phyloP scores from a whole-genome alignment of 2,888 invertebrate species.

The Marronus borbonicus region DNA sequence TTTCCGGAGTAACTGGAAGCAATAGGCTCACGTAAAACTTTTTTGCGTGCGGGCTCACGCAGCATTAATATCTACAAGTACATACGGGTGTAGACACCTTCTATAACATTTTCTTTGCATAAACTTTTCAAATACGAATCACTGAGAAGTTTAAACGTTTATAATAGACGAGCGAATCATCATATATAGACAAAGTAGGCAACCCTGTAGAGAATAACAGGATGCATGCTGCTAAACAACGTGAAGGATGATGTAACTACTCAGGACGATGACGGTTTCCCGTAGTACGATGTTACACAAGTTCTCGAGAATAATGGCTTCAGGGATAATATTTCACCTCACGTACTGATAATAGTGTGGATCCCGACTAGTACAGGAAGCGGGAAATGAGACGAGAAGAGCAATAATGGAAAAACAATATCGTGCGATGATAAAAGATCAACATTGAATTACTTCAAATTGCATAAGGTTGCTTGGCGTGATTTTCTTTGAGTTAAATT shows the following conservation, averaged over 20 bases:
- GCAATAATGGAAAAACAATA: constrained; percentile 4
- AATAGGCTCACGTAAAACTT: too few species aligned
- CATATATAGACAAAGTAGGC: neutral
- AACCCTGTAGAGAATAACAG: constrained; percentile 6
- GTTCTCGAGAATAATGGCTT: constrained; percentile 37
- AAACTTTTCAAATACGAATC: too few species aligned
- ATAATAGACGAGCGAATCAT: too few species aligned
- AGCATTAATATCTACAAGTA: too few species aligned
- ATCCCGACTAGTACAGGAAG: constrained; percentile 20
- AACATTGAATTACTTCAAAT: too few species aligned
- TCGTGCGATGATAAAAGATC: neutral
- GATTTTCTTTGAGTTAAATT: too few species aligned
- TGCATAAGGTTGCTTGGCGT: too few species aligned
- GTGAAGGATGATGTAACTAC: constrained; percentile 43
- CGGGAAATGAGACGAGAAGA: constrained; percentile 9
- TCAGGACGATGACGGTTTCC: constrained; percentile 4
- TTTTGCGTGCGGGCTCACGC: too few species aligned
- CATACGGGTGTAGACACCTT: too few species aligned
- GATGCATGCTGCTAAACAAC: constrained; percentile 27
- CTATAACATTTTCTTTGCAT: too few species aligned
- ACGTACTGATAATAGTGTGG: constrained; percentile 36
- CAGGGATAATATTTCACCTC: constrained; percentile 45
- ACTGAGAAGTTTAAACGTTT: too few species aligned
- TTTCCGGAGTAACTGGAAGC: too few species aligned
- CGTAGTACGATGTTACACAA: constrained; percentile 17